Percentiles rank a stretch among this genome's conserved stretches.
These are phyloP conservation scores for Ibycter americanus DNA, from an alignment of 2,797 vertebrate genomes.

Conservation along the genomic window DNA sequence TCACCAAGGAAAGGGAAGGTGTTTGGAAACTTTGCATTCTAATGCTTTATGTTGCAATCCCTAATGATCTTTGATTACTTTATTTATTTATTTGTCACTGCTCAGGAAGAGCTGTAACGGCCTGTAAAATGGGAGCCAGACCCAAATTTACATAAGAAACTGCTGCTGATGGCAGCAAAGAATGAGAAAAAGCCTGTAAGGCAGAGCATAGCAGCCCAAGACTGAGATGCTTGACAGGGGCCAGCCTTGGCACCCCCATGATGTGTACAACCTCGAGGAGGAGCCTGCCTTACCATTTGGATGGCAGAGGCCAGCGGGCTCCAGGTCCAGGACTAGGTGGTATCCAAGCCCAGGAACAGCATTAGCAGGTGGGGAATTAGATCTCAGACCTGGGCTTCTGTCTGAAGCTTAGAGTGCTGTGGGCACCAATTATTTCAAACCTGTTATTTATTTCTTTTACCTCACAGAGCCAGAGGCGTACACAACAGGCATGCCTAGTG, in stretches of 20 bases:
- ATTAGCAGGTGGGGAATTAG: background rate
- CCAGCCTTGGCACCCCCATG: background rate
- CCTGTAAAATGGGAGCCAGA: background rate
- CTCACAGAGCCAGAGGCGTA: background rate
- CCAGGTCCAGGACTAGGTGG: background rate
- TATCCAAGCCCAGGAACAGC: background rate
- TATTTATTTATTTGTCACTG: background rate
- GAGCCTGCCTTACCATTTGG: background rate
- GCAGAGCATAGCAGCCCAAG: background rate
- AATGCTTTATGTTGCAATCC: background rate
- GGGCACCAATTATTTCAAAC: accelerated
- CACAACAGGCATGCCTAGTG: background rate
- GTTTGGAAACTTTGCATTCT: background rate
- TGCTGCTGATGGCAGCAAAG: background rate
- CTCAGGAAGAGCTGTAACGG: background rate
- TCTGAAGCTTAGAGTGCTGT: background rate
- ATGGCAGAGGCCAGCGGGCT: background rate
- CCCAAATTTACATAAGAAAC: background rate
- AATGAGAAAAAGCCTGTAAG: background rate
- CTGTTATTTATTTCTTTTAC: background rate
- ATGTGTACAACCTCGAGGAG: background rate
- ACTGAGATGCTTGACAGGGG: too few species aligned
- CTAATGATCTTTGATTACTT: background rate
- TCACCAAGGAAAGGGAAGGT: background rate
- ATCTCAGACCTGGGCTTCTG: background rate